Percentiles rank a stretch among this genome's conserved stretches.
These are phyloP conservation scores for Cynoglossus semilaevis DNA, from an alignment of 2,113 vertebrate species.

Conservation along the genomic window DNA sequence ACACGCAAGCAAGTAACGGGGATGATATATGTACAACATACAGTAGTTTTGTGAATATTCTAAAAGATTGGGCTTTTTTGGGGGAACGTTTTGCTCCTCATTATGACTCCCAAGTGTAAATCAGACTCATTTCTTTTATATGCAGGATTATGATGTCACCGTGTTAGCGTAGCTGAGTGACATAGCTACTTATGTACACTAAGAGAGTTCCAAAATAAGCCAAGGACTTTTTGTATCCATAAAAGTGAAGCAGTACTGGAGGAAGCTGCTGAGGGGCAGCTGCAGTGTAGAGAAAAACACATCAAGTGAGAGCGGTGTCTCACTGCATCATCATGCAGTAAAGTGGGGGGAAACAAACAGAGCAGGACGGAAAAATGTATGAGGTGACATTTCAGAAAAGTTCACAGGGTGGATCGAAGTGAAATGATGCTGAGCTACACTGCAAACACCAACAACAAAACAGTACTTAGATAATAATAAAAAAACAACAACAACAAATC, in stretches of 20 bases:
- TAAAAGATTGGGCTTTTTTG: too few relatives aligned
- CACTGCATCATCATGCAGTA: slow-evolving; percentile 55
- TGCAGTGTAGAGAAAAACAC: slow-evolving; percentile 32
- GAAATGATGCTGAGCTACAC: slow-evolving; percentile 24
- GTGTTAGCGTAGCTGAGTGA: too few relatives aligned
- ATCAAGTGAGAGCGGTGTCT: slow-evolving; percentile 34
- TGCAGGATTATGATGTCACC: too few relatives aligned
- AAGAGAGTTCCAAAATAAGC: too few relatives aligned
- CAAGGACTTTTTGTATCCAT: slow-evolving; percentile 1
- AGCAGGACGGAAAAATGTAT: slow-evolving; percentile 48
- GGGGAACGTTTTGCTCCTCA: too few relatives aligned
- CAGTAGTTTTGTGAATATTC: too few relatives aligned
- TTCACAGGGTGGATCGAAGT: slow-evolving; percentile 31
- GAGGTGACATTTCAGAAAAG: slow-evolving; percentile 61
- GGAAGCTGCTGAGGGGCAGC: slow-evolving; percentile 28
- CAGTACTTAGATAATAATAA: slow-evolving; percentile 23
- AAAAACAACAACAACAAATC: slow-evolving; percentile 17
- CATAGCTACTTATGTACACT: too few relatives aligned
- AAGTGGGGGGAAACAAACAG: slow-evolving; percentile 32
- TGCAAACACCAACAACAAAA: slow-evolving; percentile 16
- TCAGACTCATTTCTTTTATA: too few relatives aligned
- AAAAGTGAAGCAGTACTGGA: slow-evolving; percentile 1
- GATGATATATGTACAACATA: too few relatives aligned
- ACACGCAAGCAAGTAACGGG: too few relatives aligned
- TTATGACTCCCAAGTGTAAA: too few relatives aligned